Conservation (phyloP, 2,113 vertebrate genomes). For the Gnathonemus echidnorhynchus region DNA sequence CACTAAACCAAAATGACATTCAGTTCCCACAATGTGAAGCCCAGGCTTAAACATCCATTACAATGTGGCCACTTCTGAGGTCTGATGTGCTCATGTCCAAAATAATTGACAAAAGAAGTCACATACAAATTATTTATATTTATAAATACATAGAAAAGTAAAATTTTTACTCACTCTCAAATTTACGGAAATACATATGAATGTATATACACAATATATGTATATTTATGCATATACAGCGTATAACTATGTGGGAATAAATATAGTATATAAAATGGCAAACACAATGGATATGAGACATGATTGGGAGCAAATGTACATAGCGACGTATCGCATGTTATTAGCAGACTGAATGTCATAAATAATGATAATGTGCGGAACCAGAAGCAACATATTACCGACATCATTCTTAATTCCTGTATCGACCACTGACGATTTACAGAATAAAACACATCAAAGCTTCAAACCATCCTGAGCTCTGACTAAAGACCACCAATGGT, state of each 20-base stretch:
- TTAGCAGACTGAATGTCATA: background rate
- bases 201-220: constrained; percentile 8
- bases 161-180: constrained; percentile 9
- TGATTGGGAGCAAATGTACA: constrained; percentile 35
- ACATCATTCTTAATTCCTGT: background rate
- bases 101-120: background rate
- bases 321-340: background rate
- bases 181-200: background rate
- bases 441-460: background rate
- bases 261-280: constrained; percentile 32
- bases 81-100: background rate
- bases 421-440: background rate
- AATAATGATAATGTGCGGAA: background rate
- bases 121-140: constrained; percentile 1
- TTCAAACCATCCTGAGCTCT: background rate
- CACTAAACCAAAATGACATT: constrained; percentile 25
- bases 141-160: constrained; percentile 9
- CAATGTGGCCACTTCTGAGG: background rate
- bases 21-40: constrained; percentile 8
- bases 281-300: constrained; percentile 37
- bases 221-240: constrained; percentile 9
- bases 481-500: background rate
- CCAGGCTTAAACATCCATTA: background rate
- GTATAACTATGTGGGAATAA: constrained; percentile 21
- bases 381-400: background rate